Conservation (phyloP, 2,888 invertebrate species). For the Eupithecia subumbrata region DNA sequence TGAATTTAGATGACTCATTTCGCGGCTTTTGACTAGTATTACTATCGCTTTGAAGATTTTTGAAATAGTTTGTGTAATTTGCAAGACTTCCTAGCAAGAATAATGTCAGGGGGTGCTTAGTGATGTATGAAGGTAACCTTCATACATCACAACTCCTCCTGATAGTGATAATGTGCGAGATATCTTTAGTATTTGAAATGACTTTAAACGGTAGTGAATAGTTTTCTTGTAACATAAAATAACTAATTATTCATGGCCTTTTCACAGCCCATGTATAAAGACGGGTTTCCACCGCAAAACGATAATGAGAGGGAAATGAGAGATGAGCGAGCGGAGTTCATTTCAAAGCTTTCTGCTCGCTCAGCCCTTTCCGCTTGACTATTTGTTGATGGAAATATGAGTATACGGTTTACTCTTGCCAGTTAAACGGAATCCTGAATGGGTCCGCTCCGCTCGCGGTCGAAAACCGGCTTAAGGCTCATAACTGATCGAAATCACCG, state of each 20-base stretch:
- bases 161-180: background rate
- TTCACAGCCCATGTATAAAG: background rate
- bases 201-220: background rate
- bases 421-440: too few species aligned
- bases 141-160: too few species aligned
- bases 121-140: background rate
- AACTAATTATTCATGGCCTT: background rate
- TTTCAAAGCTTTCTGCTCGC: too few species aligned
- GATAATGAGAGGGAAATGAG: too few species aligned
- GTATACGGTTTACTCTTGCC: too few species aligned
- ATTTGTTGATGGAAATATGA: too few species aligned
- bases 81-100: background rate
- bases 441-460: too few species aligned
- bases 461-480: background rate
- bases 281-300: too few species aligned
- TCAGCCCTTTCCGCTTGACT: too few species aligned
- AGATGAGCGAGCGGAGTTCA: too few species aligned
- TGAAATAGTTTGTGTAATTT: background rate
- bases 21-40: constrained; percentile 29
- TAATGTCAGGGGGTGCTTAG: background rate
- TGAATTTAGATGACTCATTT: constrained; percentile 71
- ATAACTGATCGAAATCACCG: too few species aligned
- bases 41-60: constrained; percentile 19
- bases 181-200: background rate
- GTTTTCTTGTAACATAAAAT: background rate